Evolutionary conservation across 2,113 vertebrate species (phyloP), one percentile per base, ranked within the genome.

Genomic region (Catharus minimus): DNA sequence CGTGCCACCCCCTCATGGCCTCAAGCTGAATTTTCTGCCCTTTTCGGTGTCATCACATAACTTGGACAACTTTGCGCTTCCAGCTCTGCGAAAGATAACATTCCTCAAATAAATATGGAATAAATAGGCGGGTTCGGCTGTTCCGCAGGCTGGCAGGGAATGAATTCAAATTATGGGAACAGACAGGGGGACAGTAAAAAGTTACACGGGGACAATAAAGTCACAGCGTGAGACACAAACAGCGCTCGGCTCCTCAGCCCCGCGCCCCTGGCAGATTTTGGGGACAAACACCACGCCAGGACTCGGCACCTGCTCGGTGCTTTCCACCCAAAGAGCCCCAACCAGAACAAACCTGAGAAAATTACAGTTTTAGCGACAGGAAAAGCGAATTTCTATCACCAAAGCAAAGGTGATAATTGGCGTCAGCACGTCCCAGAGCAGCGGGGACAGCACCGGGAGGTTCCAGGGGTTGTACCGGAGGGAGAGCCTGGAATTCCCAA

Each of bases 361-460:
- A 71, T 15, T 1, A 22, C 20, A 9, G 0, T 5, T 77, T 72
- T 21, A 4, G 6, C 5, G 24, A 1, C 2, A 20, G 23, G 12
- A 20, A 46, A 50, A 58, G 49, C 49, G 16, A 16, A 27, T 26
- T 27, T 50, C 27, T 27, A 27, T 16, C 26, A 11, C 7, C 3
- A 17, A 46, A 28, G 30, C 32, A 3, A 6, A 71, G 27, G 30
- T 3, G 58, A 36, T 2, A 20, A 41, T 21, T 0, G 57, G 36
- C 10, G 5, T 22, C 36, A 4, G 19, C 21, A 2, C 5, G 20
- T 4, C 65, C 13, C n/a, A 0, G 41, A 47, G 75, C 79, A 4
- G 5, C 28, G 5, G 24, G 52, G 13, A 9, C 0, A 1, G 43
- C 33, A 6, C 11, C 2, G 77, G 36, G 22, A 41, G 17, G 15